A percentile compares a stretch with the other conserved stretches of the same genome.
These are phyloP conservation scores for Drosophila borealis DNA, from an alignment of 2,888 invertebrate genomes.

Conservation along the genomic window DNA sequence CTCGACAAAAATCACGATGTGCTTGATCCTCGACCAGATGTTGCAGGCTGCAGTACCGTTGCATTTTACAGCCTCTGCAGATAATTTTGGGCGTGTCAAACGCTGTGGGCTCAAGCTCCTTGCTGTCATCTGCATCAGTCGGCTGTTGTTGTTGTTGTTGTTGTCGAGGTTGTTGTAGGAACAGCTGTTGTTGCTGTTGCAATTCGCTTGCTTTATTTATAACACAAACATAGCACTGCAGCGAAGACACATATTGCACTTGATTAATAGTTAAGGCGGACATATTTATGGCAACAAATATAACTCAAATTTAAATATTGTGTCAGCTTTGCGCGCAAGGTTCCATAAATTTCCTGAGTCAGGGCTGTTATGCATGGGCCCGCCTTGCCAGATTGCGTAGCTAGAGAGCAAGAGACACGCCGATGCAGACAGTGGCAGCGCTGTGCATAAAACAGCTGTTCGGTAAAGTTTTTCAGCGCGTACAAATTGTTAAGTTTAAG, in stretches of 20 bases:
- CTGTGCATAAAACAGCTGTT: slow-evolving; percentile 42
- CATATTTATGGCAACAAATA: slow-evolving; percentile 13
- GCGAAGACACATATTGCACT: slow-evolving; percentile 9
- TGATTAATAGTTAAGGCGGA: background rate
- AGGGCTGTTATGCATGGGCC: slow-evolving; percentile 1
- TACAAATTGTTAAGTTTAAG: slow-evolving; percentile 20
- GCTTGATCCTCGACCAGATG: slow-evolving; percentile 89
- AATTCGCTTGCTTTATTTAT: slow-evolving; percentile 1
- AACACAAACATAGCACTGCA: slow-evolving; percentile 40
- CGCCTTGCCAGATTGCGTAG: slow-evolving; percentile 7
- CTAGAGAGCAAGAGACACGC: background rate
- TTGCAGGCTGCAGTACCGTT: slow-evolving; percentile 88
- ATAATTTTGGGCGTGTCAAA: slow-evolving; percentile 8
- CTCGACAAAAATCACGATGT: slow-evolving; percentile 87
- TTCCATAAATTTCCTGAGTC: background rate
- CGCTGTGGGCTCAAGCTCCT: background rate
- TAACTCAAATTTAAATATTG: slow-evolving; percentile 4
- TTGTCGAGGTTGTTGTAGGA: background rate
- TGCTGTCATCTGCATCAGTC: background rate
- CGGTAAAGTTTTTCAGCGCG: background rate
- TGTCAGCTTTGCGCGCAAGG: slow-evolving; percentile 8
- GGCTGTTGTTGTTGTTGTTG: background rate
- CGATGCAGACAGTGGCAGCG: slow-evolving; percentile 25
- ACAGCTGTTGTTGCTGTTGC: background rate
- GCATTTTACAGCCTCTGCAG: slow-evolving; percentile 88